Conservation (phyloP, 2,888 invertebrate genomes). For the Euclidia mi region DNA sequence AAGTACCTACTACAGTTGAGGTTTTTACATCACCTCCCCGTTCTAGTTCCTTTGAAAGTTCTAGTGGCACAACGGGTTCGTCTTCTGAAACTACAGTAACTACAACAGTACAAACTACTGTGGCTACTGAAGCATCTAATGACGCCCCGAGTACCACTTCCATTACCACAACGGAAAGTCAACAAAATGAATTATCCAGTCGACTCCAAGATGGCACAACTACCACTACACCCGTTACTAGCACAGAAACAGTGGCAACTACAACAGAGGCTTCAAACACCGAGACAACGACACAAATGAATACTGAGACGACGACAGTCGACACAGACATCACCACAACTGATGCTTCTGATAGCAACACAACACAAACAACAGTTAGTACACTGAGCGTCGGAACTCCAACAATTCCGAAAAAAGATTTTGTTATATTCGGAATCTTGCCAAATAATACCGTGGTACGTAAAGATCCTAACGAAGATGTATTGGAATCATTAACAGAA, state of each 20-base stretch:
- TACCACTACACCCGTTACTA: constrained; percentile 28
- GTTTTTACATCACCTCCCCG: constrained; percentile 29
- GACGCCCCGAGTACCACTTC: constrained; percentile 45
- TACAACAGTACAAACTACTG: constrained; percentile 27
- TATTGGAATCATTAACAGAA: constrained; percentile 92
- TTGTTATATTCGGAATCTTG: constrained; percentile 93
- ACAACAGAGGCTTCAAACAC: constrained; percentile 57
- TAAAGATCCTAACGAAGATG: constrained; percentile 92
- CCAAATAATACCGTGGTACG: constrained; percentile 95
- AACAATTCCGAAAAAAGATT: constrained; percentile 91
- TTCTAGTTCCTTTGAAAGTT: constrained; percentile 36
- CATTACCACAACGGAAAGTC: constrained; percentile 49
- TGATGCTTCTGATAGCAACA: constrained; percentile 59
- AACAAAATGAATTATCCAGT: constrained; percentile 37
- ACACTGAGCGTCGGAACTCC: constrained; percentile 64
- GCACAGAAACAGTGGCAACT: constrained; percentile 47
- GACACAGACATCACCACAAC: constrained; percentile 56
- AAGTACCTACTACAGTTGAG: constrained; percentile 36
- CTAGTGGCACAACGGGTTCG: constrained; percentile 36
- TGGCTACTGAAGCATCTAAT: constrained; percentile 41
- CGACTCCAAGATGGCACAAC: constrained; percentile 38
- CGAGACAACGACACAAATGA: constrained; percentile 63
- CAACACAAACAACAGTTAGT: constrained; percentile 66
- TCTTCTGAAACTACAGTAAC: constrained; percentile 35
- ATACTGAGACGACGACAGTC: constrained; percentile 59